Evolutionary conservation across 2,113 vertebrate species (phyloP).

Genomic region (Passer montanus): DNA sequence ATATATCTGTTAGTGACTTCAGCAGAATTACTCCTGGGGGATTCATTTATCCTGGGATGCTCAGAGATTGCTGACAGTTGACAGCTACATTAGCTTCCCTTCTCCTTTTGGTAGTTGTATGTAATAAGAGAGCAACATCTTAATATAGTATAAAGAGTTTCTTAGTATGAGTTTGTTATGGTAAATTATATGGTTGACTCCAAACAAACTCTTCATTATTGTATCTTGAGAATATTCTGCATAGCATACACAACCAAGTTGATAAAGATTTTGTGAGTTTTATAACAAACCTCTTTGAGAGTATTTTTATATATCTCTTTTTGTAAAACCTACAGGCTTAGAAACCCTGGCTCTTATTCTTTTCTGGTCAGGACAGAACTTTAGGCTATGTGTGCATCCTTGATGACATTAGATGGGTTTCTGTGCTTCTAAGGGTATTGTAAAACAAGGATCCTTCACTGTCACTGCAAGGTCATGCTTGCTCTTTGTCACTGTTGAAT

Average conservation of each 20-base stretch:
- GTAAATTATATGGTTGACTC: neutral
- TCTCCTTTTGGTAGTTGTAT: neutral
- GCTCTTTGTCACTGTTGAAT: neutral
- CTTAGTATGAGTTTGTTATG: neutral
- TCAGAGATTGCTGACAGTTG: constrained; percentile 29
- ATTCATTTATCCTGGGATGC: constrained; percentile 50
- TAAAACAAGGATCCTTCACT: neutral
- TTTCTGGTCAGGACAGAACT: neutral
- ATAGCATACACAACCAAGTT: neutral
- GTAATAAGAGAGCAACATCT: neutral
- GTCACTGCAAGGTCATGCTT: neutral
- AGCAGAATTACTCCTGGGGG: constrained; percentile 43
- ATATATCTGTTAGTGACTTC: constrained; percentile 58
- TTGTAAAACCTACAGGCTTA: neutral
- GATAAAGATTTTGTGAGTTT: neutral
- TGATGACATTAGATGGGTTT: neutral
- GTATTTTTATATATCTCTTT: neutral
- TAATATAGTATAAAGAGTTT: neutral
- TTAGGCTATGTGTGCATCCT: neutral
- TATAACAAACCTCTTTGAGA: neutral
- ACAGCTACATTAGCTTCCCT: constrained; percentile 44
- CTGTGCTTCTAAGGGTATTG: neutral
- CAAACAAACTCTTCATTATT: neutral
- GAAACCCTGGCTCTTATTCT: neutral
- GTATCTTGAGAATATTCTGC: neutral